Evolutionary conservation across 2,797 vertebrate species (phyloP).

Genomic region (Galagoides demidoff): DNA sequence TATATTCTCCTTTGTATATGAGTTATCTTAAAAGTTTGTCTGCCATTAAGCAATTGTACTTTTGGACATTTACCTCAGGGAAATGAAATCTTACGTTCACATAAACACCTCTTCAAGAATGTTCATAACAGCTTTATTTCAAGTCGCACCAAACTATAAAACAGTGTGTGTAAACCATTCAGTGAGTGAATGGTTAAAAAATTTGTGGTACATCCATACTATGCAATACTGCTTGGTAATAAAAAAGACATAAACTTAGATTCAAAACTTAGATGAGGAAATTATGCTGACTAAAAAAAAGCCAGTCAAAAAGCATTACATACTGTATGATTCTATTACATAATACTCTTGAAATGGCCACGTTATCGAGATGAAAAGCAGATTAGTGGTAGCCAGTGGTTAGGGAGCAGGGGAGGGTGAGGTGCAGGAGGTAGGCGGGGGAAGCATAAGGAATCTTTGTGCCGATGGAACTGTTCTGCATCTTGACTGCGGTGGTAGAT

Average conservation of each 20-base stretch:
- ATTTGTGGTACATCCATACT: background rate
- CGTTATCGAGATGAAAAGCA: background rate
- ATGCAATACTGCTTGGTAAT: background rate
- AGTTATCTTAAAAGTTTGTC: slow-evolving; percentile 37
- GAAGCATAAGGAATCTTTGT: background rate
- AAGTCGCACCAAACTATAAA: background rate
- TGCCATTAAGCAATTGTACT: slow-evolving; percentile 3
- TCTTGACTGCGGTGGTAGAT: background rate
- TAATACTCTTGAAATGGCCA: background rate
- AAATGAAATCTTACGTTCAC: slow-evolving; percentile 13
- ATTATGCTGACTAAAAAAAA: background rate
- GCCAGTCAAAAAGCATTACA: background rate
- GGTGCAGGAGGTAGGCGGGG: background rate
- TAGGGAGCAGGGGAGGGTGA: background rate
- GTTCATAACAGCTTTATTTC: background rate
- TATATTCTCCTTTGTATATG: slow-evolving; percentile 41
- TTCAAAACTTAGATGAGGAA: background rate
- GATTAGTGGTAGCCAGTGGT: background rate
- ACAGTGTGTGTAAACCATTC: background rate
- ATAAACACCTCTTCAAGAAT: background rate
- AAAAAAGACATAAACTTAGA: background rate
- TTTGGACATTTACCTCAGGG: slow-evolving; percentile 1
- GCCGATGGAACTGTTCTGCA: background rate
- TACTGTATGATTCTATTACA: background rate
- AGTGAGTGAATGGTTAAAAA: background rate